Base-by-base conservation (phyloP, 1,140 invertebrate genomes). In the Dendroctonus ponderosae region DNA sequence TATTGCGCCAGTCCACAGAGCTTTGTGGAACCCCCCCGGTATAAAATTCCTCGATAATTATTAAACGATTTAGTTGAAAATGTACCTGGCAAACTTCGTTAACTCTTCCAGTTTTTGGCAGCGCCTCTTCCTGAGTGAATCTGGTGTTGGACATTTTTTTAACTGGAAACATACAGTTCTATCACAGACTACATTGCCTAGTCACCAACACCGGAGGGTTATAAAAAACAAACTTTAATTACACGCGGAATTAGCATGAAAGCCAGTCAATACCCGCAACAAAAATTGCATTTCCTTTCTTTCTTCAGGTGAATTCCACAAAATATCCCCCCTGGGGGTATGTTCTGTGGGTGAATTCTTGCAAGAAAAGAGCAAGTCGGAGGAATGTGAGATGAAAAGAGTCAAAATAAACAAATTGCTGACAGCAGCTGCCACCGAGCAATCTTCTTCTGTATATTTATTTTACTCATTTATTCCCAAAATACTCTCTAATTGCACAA, bases 81-180 rank as follows among this genome's bases (percentile, higher is more conserved):
- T 37, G 8, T 65, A 66, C 64, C 64, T 86, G 77, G 75, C 92
- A 91, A 41, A 94, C 74, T 69, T 78, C 77, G 49, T 71, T 76
- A 6, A 78, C 77, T 62, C 72, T 71, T 14, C 76, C 76, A 58
- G 62, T 60, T 68, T 72, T 76, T 11, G 76, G 75, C 39, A 75
- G 54, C 11, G 58, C 15, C 43, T 74, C 74, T 56, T 53, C 43
- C 39, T 71, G 72, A 40, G 70, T 61, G 14, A 63, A 57, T 60
- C 56, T 71, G 44, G 74, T 67, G 56, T 75, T 69, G 15, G 72
- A 73, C 74, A 75, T 74, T 41, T 11, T 69, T 56, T 5, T 41
- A 9, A 4, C 6, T 6, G 5, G 11, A 7, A 40, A 11, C 11
- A n/a, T 56, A 5, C 7, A 26, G 9, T 15, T 26, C 26, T 11